Conservation (phyloP, 2,888 invertebrate species). For the Eumerus sabulonum region DNA sequence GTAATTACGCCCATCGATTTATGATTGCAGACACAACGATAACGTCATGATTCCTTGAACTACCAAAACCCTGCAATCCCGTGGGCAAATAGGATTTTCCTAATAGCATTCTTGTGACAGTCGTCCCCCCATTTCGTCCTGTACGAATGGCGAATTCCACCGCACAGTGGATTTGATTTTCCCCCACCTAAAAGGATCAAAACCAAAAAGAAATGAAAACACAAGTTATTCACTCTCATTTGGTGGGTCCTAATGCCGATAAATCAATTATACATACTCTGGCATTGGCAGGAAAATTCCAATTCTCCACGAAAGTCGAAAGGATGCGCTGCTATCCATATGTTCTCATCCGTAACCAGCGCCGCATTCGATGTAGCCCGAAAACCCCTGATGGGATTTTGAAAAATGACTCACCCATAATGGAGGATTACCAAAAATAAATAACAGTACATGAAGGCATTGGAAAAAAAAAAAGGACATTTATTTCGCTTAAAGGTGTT, state of each 20-base stretch:
- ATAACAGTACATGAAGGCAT: slow-evolving; percentile 70
- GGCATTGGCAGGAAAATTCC: slow-evolving; percentile 21
- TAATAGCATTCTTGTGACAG: slow-evolving; percentile 34
- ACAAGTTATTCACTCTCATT: slow-evolving; percentile 57
- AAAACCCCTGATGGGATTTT: slow-evolving; percentile 78
- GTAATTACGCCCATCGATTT: slow-evolving; percentile 54
- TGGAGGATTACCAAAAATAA: slow-evolving; percentile 75
- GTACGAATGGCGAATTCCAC: slow-evolving; percentile 54
- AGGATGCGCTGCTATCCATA: slow-evolving; percentile 45
- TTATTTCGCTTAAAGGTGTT: slow-evolving; percentile 69
- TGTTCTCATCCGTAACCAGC: slow-evolving; percentile 39
- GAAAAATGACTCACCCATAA: slow-evolving; percentile 74
- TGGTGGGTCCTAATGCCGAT: slow-evolving; percentile 66
- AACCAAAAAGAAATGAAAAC: slow-evolving; percentile 25
- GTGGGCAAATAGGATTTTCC: slow-evolving; percentile 33
- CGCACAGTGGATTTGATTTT: slow-evolving; percentile 65
- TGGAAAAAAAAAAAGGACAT: slow-evolving; percentile 70
- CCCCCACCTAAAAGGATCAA: slow-evolving; percentile 62
- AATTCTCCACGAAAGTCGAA: slow-evolving; percentile 14
- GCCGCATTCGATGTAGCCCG: slow-evolving; percentile 67
- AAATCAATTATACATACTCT: slow-evolving; percentile 70
- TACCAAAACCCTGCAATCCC: slow-evolving; percentile 34
- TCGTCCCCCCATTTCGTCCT: background rate
- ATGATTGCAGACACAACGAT: slow-evolving; percentile 20
- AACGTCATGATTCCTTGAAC: slow-evolving; percentile 55